Evolutionary conservation across 2,888 invertebrate species (phyloP).

Genomic region (Leptinotarsa rubiginosa): DNA sequence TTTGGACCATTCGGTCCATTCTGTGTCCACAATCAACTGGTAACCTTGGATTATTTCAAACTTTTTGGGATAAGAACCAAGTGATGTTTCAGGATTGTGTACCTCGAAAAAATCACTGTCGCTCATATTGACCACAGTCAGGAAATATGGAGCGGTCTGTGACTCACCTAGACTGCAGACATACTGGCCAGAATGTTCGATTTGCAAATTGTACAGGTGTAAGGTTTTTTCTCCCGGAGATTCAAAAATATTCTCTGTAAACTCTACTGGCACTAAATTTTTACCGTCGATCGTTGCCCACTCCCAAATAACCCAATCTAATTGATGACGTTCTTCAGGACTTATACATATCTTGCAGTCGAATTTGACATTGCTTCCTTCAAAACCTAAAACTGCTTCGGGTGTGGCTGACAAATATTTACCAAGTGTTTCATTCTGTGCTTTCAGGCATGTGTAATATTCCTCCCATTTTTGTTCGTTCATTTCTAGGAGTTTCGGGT

Average conservation of each 20-base stretch:
- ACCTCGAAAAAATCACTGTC: conserved; percentile 57
- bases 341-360: conserved; percentile 70
- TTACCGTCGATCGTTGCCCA: conserved; percentile 56
- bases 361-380: conserved; percentile 65
- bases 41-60: conserved; percentile 53
- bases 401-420: conserved; percentile 61
- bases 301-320: conserved; percentile 68
- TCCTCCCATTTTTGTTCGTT: conserved; percentile 68
- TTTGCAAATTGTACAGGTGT: conserved; percentile 68
- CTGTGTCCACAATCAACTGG: conserved; percentile 67
- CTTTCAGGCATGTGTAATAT: conserved; percentile 69
- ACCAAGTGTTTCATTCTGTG: conserved; percentile 61
- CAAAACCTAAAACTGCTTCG: conserved; percentile 63
- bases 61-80: conserved; percentile 60
- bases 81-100: conserved; percentile 53
- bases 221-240: conserved; percentile 67
- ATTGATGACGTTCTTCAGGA: conserved; percentile 64
- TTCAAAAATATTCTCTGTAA: conserved; percentile 65
- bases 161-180: conserved; percentile 68
- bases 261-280: conserved; percentile 61
- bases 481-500: conserved; percentile 61
- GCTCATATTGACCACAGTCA: conserved; percentile 68
- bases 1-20: conserved; percentile 75
- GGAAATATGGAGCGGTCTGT: conserved; percentile 65
- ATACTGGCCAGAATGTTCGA: conserved; percentile 70